Evolutionary conservation across 2,888 invertebrate genomes (phyloP), one percentile per base, ranked within the genome.

Genomic region (Microctonus aethiopoides): DNA sequence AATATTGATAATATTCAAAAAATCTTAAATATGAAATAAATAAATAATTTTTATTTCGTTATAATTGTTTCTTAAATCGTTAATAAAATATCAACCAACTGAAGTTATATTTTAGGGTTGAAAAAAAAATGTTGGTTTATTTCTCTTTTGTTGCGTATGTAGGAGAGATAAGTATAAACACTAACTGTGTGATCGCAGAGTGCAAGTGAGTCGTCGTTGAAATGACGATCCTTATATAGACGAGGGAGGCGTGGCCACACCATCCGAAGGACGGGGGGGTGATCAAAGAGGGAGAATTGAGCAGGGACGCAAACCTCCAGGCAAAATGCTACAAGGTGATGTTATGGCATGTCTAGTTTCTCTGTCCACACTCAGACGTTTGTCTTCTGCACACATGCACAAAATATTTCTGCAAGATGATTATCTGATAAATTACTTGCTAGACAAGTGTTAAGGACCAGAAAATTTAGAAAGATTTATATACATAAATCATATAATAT

Each of bases 221-320:
- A 74, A 72, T 72, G 67, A 72, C 74, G 74, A 76, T 73, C 76
- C 81, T 86, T 85, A 83, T 85, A 85, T 85, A 85, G 84, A 81
- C 78, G 75, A 73, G 74, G 78, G 81, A 78, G 84, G 83, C 83
- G 84, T 83, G 83, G 84, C 79, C 76, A 78, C 72, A 74, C 73
- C 76, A 77, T 75, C 76, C 76, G 29, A 64, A 64, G 61, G 20
- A 59, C 46, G 60, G 34, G 67, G 59, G 70, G 59, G 32, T 51
- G 26, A 39, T 26, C 57, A 7, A 7, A 29, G 29, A 29, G 7
- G 29, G 29, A 29, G 29, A 29, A 29, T 3, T 3, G 63, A 68
- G 61, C 67, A 61, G 68, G 59, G 70, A 60, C 67, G 61, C 51
- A 34, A 70, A 62, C 64, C 62, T 63, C 51, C 59, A 54, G 68